Evolutionary conservation across 1,140 invertebrate species (phyloP).

Genomic region (Eumaeus atala): DNA sequence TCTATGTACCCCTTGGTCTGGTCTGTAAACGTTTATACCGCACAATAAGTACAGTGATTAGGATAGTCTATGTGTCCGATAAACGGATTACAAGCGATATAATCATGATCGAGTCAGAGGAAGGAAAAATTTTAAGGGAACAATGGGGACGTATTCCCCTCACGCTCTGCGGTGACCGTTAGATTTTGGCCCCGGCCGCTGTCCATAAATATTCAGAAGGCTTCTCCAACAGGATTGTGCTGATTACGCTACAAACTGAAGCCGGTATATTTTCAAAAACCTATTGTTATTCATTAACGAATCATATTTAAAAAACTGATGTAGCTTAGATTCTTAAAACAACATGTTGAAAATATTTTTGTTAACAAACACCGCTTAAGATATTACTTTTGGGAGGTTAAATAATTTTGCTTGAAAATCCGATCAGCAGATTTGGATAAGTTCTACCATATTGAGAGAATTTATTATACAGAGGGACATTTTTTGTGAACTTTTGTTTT

Average conservation of each 20-base stretch:
- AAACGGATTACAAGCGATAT: conserved; percentile 2
- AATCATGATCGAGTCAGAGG: conserved; percentile 11
- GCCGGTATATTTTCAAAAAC: conserved; percentile 7
- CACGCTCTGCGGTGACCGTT: conserved; percentile 25
- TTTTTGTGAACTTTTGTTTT: too few relatives aligned
- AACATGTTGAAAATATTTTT: too few relatives aligned
- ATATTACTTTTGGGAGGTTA: too few relatives aligned
- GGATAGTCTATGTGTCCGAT: not conserved
- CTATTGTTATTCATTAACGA: not conserved
- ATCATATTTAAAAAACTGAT: not conserved
- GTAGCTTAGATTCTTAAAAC: too few relatives aligned
- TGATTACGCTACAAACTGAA: conserved; percentile 10
- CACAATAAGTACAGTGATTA: not conserved
- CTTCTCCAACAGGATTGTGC: conserved; percentile 5
- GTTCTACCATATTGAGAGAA: too few relatives aligned
- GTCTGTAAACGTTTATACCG: not conserved
- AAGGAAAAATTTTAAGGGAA: conserved; percentile 24
- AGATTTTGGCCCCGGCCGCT: conserved; percentile 24
- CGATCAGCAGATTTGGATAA: too few relatives aligned
- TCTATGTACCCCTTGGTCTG: not conserved
- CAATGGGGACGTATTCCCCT: conserved; percentile 31
- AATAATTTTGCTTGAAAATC: too few relatives aligned
- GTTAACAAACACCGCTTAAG: too few relatives aligned
- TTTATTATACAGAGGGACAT: too few relatives aligned
- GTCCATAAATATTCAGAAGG: conserved; percentile 33